These are phyloP conservation scores for Hippoglossus stenolepis DNA, from an alignment of 2,113 vertebrate genomes.

Conservation along the genomic window DNA sequence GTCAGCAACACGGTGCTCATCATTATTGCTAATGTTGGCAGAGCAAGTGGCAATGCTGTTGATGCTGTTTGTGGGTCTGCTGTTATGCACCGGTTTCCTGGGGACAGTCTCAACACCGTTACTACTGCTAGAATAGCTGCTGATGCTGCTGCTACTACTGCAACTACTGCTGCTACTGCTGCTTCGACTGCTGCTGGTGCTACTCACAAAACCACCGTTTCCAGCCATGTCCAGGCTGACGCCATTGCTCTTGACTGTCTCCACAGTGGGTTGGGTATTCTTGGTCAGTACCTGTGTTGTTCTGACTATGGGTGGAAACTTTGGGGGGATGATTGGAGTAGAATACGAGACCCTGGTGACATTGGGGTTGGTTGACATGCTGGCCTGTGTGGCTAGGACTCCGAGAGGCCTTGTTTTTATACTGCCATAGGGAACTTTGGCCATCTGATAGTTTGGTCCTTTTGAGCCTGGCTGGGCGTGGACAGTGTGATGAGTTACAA, in stretches of 20 bases:
- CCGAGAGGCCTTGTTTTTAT: conserved; percentile 84
- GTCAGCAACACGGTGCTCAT: conserved; percentile 65
- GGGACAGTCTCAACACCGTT: conserved; percentile 64
- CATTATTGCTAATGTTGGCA: conserved; percentile 74
- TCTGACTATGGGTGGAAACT: conserved; percentile 75
- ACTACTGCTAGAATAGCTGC: conserved; percentile 74
- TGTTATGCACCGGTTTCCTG: conserved; percentile 60
- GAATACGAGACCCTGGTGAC: conserved; percentile 86
- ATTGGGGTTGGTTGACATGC: conserved; percentile 87
- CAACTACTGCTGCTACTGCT: conserved; percentile 72
- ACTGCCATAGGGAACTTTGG: conserved; percentile 86
- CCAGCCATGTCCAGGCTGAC: conserved; percentile 66
- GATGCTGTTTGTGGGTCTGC: conserved; percentile 56
- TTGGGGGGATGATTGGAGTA: conserved; percentile 83
- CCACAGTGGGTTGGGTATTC: conserved; percentile 68
- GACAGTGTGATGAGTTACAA: conserved; percentile 84
- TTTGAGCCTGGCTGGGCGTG: conserved; percentile 83
- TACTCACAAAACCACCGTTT: conserved; percentile 69
- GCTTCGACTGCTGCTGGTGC: conserved; percentile 75
- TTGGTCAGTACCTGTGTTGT: conserved; percentile 79
- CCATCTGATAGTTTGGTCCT: conserved; percentile 83
- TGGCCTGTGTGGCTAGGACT: conserved; percentile 86
- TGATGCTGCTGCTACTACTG: conserved; percentile 78
- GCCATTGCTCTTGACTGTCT: conserved; percentile 74
- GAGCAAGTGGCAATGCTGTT: conserved; percentile 61